Base-by-base conservation (phyloP, 2,888 invertebrate genomes). In the Polyommatus iphigenia region DNA sequence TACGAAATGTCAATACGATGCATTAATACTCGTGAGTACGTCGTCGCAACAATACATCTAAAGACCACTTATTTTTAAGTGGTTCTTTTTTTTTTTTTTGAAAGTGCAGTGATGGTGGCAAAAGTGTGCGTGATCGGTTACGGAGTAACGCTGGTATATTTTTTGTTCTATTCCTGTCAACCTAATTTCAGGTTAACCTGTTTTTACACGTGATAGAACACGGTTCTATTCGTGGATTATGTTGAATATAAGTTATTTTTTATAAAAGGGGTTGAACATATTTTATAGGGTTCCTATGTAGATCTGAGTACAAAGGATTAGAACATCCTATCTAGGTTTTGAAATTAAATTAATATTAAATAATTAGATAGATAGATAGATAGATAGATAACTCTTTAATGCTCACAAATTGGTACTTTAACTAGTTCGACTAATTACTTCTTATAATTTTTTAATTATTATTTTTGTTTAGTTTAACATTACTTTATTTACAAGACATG, bases 1-100 rank as follows among this genome's bases (percentile, higher is more conserved):
- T 86, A 87, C 88, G 85, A 92, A 93, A 93, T 93, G 93, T 93
- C 93, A 93, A 93, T 92, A 91, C 90, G 88, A 89, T 90, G 90
- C 91, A 91, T 89, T 91, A 91, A 91, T 88, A 86, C 88, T 86
- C 87, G 18, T 29, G 46, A 72, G 71, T 29, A 67, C 67, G 29
- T 67, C 29, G 67, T 15, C 67, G 67, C 67, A 67, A 67, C 67
- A 67, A 67, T 67, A 67, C 67, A 24, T 62, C 29, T 20, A 62
- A 62, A 67, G 5, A 24, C 62, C 24, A 67, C 29, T 67, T 67
- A 67, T 67, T 29, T 67, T 15, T 15, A 32, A 67, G 67, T 29
- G 20, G 67, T 67, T 29, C 2, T 29, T 67, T 24, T 67, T 67
- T 15, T 29, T 77, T 77, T 71, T 76, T 32, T 71, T 75, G 78